These are phyloP conservation scores for Epinephelus awoara DNA, from an alignment of 2,797 vertebrate species.

Conservation along the genomic window DNA sequence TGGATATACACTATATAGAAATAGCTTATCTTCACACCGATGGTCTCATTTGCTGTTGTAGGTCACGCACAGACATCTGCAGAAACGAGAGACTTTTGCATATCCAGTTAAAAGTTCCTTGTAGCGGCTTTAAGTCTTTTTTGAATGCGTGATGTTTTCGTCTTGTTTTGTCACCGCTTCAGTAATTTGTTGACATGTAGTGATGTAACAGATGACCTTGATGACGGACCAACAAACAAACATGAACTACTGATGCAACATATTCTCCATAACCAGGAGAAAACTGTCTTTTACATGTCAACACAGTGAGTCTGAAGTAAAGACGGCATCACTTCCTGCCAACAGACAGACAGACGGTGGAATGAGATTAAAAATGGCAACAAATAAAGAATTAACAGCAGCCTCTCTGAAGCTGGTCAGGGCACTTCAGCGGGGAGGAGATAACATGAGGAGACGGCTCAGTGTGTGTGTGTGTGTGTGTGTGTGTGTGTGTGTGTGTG, in stretches of 20 bases:
- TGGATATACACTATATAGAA: too few relatives aligned
- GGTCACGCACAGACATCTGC: too few relatives aligned
- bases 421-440: conserved; percentile 23
- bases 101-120: too few relatives aligned
- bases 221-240: not conserved
- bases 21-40: too few relatives aligned
- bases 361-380: conserved; percentile 14
- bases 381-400: conserved; percentile 42
- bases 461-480: conserved; percentile 1
- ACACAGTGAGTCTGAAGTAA: not conserved
- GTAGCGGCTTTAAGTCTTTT: too few relatives aligned
- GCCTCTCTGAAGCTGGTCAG: conserved; percentile 6
- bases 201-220: too few relatives aligned
- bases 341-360: not conserved
- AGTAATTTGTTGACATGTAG: too few relatives aligned
- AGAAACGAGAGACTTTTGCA: too few relatives aligned
- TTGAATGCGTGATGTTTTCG: too few relatives aligned
- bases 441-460: conserved; percentile 17
- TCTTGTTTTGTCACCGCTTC: too few relatives aligned
- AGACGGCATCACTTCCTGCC: conserved; percentile 40
- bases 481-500: not conserved
- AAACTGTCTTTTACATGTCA: not conserved
- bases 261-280: not conserved
- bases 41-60: too few relatives aligned
- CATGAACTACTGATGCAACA: not conserved